Evolutionary conservation across 2,888 invertebrate species (phyloP).

Genomic region (Azorinus chamasolen): DNA sequence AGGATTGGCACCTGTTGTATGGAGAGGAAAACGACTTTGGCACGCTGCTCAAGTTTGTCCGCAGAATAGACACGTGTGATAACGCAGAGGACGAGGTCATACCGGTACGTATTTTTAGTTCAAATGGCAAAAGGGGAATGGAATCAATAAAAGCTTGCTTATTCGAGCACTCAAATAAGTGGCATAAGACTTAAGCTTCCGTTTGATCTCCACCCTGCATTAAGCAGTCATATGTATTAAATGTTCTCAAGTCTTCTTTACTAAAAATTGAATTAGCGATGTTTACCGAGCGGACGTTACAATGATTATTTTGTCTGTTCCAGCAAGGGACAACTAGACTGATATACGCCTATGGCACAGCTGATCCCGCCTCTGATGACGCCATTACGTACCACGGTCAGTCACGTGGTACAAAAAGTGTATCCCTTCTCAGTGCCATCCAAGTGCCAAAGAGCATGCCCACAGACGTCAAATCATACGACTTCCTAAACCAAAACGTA

Average conservation of each 20-base stretch:
- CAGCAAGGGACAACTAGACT: conserved; percentile 69
- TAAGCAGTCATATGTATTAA: too few species aligned
- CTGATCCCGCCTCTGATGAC: conserved; percentile 62
- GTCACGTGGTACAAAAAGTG: conserved; percentile 65
- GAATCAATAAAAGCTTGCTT: too few species aligned
- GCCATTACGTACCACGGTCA: conserved; percentile 66
- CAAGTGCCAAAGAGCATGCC: conserved; percentile 16
- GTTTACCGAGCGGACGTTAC: too few species aligned
- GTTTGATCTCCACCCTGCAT: too few species aligned
- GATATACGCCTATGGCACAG: conserved; percentile 67
- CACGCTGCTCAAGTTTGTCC: conserved; percentile 70
- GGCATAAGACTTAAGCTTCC: too few species aligned
- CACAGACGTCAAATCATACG: conserved; percentile 49
- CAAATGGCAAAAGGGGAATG: too few species aligned
- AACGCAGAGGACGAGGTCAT: conserved; percentile 63
- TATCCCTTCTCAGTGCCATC: conserved; percentile 53
- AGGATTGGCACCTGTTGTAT: conserved; percentile 70
- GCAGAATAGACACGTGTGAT: conserved; percentile 74
- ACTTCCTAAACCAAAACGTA: conserved; percentile 69
- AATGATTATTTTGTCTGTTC: too few species aligned
- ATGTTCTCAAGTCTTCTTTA: too few species aligned
- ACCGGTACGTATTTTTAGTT: conserved; percentile 59
- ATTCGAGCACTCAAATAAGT: too few species aligned
- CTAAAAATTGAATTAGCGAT: too few species aligned
- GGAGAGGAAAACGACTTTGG: conserved; percentile 66